Conservation (phyloP, 2,113 vertebrate species). For the Peromyscus polionotus region DNA sequence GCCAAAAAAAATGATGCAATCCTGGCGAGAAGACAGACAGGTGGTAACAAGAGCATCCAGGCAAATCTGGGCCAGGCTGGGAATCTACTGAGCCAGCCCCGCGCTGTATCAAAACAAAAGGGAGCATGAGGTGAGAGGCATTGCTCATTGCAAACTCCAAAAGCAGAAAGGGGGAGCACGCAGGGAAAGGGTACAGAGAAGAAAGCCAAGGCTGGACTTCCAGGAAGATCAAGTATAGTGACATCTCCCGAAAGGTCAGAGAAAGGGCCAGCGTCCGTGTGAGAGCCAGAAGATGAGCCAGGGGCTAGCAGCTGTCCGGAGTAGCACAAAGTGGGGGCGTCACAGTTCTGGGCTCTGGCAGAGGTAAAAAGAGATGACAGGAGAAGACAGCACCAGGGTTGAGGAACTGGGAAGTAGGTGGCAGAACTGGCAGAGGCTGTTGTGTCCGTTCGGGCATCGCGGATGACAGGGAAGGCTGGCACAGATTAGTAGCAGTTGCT, state of each 20-base stretch:
- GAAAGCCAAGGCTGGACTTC: conserved; percentile 11
- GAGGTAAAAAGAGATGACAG: not conserved
- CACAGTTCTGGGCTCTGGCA: not conserved
- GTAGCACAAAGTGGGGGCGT: not conserved
- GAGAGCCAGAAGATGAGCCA: not conserved
- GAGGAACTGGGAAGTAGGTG: not conserved
- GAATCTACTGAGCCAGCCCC: not conserved
- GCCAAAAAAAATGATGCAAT: not conserved
- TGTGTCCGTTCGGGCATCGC: not conserved
- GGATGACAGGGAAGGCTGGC: not conserved
- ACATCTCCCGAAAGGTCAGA: not conserved
- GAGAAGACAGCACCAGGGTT: not conserved
- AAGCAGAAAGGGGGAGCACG: not conserved
- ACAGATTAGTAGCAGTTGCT: not conserved
- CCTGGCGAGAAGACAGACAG: not conserved
- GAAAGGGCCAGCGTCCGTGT: not conserved
- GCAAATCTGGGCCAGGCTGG: not conserved
- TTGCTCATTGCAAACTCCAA: not conserved
- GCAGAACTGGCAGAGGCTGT: conserved; percentile 31
- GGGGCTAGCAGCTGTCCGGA: not conserved
- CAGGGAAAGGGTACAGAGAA: not conserved
- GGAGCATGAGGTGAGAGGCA: not conserved
- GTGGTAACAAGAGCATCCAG: not conserved
- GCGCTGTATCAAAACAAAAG: not conserved
- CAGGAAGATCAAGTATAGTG: not conserved